These are phyloP conservation scores for Glossophaga mutica DNA, from an alignment of 2,797 vertebrate genomes.

Conservation along the genomic window DNA sequence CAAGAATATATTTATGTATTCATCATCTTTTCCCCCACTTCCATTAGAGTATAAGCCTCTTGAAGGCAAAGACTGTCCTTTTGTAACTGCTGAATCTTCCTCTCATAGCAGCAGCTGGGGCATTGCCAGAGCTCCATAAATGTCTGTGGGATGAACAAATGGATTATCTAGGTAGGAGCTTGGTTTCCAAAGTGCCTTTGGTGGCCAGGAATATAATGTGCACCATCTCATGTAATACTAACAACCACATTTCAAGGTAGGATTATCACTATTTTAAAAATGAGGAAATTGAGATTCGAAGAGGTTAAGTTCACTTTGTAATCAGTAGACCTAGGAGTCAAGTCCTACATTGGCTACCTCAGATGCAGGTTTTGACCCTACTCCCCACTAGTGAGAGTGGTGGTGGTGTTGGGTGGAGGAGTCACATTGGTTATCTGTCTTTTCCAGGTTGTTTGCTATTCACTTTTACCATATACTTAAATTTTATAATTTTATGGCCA, in stretches of 20 bases:
- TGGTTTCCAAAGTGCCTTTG: not conserved
- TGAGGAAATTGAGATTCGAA: not conserved
- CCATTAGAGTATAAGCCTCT: not conserved
- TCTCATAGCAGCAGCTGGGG: not conserved
- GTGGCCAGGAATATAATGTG: not conserved
- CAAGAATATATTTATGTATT: not conserved
- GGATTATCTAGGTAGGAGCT: not conserved
- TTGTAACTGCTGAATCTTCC: not conserved
- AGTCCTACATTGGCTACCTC: not conserved
- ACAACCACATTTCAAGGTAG: not conserved
- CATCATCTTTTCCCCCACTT: not conserved
- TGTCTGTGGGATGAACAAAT: not conserved
- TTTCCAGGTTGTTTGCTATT: not conserved
- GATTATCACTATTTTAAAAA: not conserved
- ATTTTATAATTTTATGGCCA: not conserved
- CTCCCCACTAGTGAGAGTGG: not conserved
- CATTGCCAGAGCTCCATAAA: not conserved
- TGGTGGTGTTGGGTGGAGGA: not conserved
- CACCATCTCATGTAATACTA: not conserved
- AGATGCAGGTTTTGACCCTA: fast-evolving
- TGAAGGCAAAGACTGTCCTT: not conserved
- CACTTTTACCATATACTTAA: not conserved
- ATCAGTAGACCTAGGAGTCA: not conserved
- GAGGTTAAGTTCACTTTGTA: not conserved
- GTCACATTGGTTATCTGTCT: not conserved